These are phyloP conservation scores for Marmota flaviventris DNA, from an alignment of 2,113 vertebrate species.

Conservation along the genomic window DNA sequence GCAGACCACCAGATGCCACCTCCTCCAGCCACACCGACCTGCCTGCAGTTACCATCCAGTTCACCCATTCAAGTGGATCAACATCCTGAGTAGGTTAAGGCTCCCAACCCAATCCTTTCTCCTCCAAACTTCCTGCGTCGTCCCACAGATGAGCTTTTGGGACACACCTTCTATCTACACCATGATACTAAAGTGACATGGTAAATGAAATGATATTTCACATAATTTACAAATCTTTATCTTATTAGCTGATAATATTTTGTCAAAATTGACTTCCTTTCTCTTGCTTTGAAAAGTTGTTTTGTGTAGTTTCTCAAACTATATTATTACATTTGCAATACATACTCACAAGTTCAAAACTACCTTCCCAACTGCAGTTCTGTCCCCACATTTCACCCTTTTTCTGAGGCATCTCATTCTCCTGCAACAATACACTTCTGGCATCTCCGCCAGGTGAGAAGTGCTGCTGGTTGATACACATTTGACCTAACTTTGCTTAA, in stretches of 20 bases:
- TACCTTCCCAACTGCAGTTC: not conserved
- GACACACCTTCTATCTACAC: too few species aligned
- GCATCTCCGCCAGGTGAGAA: not conserved
- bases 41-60: too few species aligned
- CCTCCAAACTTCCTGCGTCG: too few species aligned
- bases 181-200: not conserved
- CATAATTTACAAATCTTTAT: not conserved
- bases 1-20: too few species aligned
- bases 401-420: not conserved
- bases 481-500: not conserved
- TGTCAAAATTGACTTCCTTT: not conserved
- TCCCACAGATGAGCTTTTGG: too few species aligned
- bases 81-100: too few species aligned
- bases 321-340: not conserved
- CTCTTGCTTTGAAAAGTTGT: not conserved
- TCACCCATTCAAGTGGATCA: too few species aligned
- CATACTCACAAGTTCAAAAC: not conserved
- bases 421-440: accelerated
- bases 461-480: not conserved
- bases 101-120: too few species aligned
- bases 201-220: not conserved
- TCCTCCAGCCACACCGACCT: too few species aligned
- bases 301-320: not conserved
- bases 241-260: not conserved
- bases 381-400: accelerated